phyloP scores from a whole-genome alignment of 2,888 invertebrate species.

The Linyphia triangularis region DNA sequence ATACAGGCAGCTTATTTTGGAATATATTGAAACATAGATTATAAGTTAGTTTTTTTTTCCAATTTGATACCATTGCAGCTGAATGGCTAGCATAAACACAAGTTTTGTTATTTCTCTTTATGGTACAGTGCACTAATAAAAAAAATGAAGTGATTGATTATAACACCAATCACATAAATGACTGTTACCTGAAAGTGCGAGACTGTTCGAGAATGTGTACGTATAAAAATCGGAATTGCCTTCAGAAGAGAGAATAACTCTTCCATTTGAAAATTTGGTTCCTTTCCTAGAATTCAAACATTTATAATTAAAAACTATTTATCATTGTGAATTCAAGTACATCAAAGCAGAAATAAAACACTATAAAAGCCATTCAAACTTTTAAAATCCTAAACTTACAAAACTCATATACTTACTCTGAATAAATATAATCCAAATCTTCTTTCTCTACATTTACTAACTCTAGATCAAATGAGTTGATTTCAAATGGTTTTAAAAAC shows the following conservation, averaged over 20 bases:
- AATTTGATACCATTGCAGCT: no score
- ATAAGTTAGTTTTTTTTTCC: no score
- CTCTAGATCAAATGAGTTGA: constrained; percentile 85
- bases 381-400: no score
- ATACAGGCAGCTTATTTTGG: no score
- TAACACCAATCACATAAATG: constrained; percentile 85
- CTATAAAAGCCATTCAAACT: no score
- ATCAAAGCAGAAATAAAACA: no score
- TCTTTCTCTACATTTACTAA: constrained; percentile 90
- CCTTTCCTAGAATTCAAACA: constrained; percentile 78
- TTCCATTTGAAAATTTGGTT: constrained; percentile 81
- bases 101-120: neutral
- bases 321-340: no score
- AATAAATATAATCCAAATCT: constrained; percentile 89
- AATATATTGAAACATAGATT: no score
- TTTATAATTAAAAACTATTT: neutral
- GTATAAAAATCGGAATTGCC: constrained; percentile 86
- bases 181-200: constrained; percentile 86
- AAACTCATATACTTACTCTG: constrained; percentile 80
- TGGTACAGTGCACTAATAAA: neutral
- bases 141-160: neutral
- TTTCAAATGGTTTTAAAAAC: constrained; percentile 86
- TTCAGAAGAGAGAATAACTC: constrained; percentile 82
- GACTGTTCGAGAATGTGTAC: constrained; percentile 96
- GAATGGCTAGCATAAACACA: neutral